Base-by-base conservation (phyloP, 2,888 invertebrate species). In the Phanerotoma sp. region DNA sequence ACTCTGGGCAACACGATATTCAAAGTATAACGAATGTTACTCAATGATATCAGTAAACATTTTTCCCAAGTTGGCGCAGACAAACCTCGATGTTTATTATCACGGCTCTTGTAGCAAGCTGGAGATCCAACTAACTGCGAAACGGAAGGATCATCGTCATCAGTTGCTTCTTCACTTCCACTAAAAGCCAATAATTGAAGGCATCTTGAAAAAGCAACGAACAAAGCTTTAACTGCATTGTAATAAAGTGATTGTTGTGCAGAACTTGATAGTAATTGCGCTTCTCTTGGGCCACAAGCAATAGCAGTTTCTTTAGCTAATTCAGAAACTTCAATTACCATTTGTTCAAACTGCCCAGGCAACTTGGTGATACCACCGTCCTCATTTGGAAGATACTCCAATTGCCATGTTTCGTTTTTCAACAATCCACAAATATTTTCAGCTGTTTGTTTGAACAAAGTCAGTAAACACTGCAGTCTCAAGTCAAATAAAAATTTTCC, bases 1-100 rank as follows among this genome's bases (percentile, higher is more conserved):
- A 96, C 82, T 66, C 87, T 82, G 3, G 87, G 85, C 58, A 95
- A 81, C 46, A 91, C 86, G 44, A 84, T 82, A 57, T 85, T 85
- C 52, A 87, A 82, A 5, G 93, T 91, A 75, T 91, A 93, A 58
- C 87, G 87, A 72, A 93, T 93, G 78, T 96, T 96, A 64, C 94
- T 92, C 57, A 93, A 82, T 48, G 93, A 90, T 57, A 94, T 88
- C 38, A 96, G 81, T 62, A 96, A 82, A 53, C 90, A 83, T 67
- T 89, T 88, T 74, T 91, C 91, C 88, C 89, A 89, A 46, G 84
- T 82, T 42, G 73, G 71, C 16, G 61, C 33, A n/a, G 45, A 33
- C 18, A 51, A 47, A 42, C 73, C 75, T 32, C 74, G 72, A 30
- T 71, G 64, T 21, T 73, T 74, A 30, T 61, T 73, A 40, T 66